These are phyloP conservation scores for Craniophora ligustri DNA, from an alignment of 2,888 invertebrate genomes.

Conservation along the genomic window DNA sequence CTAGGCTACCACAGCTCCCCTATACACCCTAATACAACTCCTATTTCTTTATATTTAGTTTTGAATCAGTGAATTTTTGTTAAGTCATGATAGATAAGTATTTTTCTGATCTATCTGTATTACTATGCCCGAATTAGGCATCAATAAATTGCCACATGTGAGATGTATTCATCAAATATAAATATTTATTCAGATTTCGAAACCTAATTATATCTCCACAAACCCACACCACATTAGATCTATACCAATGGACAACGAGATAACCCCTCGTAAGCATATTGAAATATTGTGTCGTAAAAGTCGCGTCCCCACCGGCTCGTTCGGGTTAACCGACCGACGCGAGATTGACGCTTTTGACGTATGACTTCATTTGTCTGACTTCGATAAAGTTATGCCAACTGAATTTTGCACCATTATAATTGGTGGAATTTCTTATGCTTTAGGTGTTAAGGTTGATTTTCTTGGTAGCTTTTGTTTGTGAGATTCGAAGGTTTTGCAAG, in stretches of 20 bases:
- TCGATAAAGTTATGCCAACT: conserved; percentile 79
- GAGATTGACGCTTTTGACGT: conserved; percentile 79
- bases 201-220: conserved; percentile 47
- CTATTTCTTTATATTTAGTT: too few relatives aligned
- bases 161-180: background rate
- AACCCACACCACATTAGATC: conserved; percentile 56
- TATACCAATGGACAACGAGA: conserved; percentile 59
- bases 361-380: conserved; percentile 87
- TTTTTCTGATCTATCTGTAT: too few relatives aligned
- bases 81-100: too few relatives aligned
- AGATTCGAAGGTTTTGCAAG: conserved; percentile 33
- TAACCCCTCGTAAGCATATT: conserved; percentile 85
- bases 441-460: conserved; percentile 50
- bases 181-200: conserved; percentile 12
- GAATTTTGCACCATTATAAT: conserved; percentile 12
- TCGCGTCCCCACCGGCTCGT: conserved; percentile 75
- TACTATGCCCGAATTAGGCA: background rate
- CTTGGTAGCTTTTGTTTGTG: background rate
- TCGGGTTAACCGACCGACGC: conserved; percentile 78
- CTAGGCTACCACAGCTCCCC: too few relatives aligned
- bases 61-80: too few relatives aligned
- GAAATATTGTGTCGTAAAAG: conserved; percentile 86
- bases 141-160: background rate
- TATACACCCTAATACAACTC: too few relatives aligned
- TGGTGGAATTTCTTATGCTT: background rate